Conservation (phyloP, 1,140 invertebrate genomes). For the Heliconius melpomene region DNA sequence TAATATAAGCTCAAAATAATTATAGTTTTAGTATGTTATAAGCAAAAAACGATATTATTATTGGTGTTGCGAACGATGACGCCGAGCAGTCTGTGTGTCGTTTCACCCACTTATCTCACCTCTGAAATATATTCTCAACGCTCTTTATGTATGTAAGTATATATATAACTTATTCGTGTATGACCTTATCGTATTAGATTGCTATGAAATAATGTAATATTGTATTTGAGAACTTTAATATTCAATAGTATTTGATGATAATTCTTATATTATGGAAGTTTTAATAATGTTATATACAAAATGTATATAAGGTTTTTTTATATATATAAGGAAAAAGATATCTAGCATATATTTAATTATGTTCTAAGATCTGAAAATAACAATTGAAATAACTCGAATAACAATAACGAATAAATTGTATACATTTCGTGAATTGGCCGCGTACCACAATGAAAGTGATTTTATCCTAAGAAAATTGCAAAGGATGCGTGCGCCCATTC, state of each 20-base stretch:
- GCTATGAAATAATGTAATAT: not conserved
- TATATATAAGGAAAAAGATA: not conserved
- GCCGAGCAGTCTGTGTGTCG: conserved; percentile 62
- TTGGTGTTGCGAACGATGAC: conserved; percentile 31
- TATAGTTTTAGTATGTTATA: not conserved
- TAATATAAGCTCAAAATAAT: not conserved
- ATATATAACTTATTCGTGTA: not conserved
- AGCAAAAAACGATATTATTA: not conserved
- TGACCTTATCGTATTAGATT: conserved; percentile 3
- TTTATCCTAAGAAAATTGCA: conserved; percentile 27
- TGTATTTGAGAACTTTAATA: not conserved
- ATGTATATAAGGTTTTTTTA: not conserved
- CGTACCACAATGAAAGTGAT: conserved; percentile 6
- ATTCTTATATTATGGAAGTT: too few relatives aligned
- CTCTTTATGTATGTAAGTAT: conserved; percentile 20
- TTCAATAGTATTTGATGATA: not conserved
- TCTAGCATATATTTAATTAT: not conserved
- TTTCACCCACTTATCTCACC: conserved; percentile 55
- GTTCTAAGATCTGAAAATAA: not conserved
- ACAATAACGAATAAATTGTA: not conserved
- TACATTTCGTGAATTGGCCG: not conserved
- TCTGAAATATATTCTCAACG: conserved; percentile 38
- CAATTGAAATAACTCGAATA: too few relatives aligned
- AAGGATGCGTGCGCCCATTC: conserved; percentile 23
- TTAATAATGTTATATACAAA: not conserved